Conservation (phyloP, 2,888 invertebrate species). For the Hofmannophila pseudospretella region DNA sequence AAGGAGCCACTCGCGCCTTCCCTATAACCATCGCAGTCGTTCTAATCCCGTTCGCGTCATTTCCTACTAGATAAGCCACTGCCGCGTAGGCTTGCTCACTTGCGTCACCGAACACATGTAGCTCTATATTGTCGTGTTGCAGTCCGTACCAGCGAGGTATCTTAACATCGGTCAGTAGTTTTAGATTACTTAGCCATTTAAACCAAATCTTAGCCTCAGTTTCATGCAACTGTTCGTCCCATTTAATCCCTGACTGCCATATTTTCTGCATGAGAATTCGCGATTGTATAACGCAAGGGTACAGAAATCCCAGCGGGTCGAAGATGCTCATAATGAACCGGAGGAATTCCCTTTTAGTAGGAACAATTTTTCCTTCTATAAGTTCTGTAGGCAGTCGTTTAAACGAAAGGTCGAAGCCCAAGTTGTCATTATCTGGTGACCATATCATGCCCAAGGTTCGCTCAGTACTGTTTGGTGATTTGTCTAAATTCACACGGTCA, state of each 20-base stretch:
- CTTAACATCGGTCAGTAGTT: neutral
- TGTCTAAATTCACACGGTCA: neutral
- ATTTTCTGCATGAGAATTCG: slow-evolving; percentile 1
- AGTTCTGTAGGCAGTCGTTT: neutral
- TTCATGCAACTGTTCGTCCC: slow-evolving; percentile 2
- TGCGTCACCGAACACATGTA: too few relatives aligned
- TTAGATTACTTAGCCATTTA: neutral
- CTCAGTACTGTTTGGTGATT: neutral
- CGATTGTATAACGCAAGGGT: neutral
- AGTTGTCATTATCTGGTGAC: neutral
- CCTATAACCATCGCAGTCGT: too few relatives aligned
- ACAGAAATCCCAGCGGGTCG: neutral
- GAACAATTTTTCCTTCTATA: neutral
- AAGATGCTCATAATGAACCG: slow-evolving; percentile 1
- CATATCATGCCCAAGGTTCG: neutral
- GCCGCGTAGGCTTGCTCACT: too few relatives aligned
- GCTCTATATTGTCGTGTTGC: too few relatives aligned
- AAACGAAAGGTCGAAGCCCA: slow-evolving; percentile 1
- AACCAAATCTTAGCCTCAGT: neutral
- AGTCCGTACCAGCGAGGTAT: neutral
- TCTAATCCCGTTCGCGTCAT: too few relatives aligned
- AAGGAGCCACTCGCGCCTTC: too few relatives aligned
- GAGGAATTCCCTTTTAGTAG: neutral
- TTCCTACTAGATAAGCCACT: too few relatives aligned
- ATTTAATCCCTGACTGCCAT: slow-evolving; percentile 1